Conservation (phyloP, 2,888 invertebrate genomes). For the Megalurothrips usitatus region DNA sequence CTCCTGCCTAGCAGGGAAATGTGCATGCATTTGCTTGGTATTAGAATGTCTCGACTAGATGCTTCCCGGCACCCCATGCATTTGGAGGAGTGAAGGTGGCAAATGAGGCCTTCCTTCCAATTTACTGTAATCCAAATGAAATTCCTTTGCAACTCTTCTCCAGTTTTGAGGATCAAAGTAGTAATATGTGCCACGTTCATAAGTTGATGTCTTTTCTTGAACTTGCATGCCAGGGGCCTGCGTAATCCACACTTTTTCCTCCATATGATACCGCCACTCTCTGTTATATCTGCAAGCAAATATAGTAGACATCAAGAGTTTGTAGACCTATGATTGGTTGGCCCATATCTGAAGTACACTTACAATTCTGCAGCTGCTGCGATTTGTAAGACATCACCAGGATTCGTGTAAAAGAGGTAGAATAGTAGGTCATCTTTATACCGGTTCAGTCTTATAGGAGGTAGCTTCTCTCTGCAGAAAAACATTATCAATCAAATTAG, state of each 20-base stretch:
- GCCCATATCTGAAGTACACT: slow-evolving; percentile 47
- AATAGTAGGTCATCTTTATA: slow-evolving; percentile 98
- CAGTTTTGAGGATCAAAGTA: slow-evolving; percentile 99
- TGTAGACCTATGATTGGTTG: background rate
- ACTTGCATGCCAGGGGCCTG: slow-evolving; percentile 93
- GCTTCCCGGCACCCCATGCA: slow-evolving; percentile 32
- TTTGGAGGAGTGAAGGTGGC: slow-evolving; percentile 49
- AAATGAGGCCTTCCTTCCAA: slow-evolving; percentile 87
- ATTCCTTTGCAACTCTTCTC: slow-evolving; percentile 98
- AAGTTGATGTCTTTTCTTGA: slow-evolving; percentile 90
- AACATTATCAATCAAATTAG: slow-evolving; percentile 35
- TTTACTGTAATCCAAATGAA: slow-evolving; percentile 98
- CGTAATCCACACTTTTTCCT: slow-evolving; percentile 98
- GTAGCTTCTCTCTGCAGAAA: slow-evolving; percentile 76
- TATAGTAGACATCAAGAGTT: background rate
- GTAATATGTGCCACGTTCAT: slow-evolving; percentile 98
- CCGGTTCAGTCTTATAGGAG: slow-evolving; percentile 91
- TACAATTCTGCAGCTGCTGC: slow-evolving; percentile 96
- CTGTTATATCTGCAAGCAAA: slow-evolving; percentile 74
- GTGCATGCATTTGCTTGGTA: slow-evolving; percentile 1
- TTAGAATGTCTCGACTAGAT: slow-evolving; percentile 26
- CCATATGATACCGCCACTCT: slow-evolving; percentile 99
- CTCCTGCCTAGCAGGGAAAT: background rate
- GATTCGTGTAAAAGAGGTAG: slow-evolving; percentile 98
- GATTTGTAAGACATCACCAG: slow-evolving; percentile 95